Conservation (phyloP, 2,113 vertebrate species). For the Xiphophorus maculatus region DNA sequence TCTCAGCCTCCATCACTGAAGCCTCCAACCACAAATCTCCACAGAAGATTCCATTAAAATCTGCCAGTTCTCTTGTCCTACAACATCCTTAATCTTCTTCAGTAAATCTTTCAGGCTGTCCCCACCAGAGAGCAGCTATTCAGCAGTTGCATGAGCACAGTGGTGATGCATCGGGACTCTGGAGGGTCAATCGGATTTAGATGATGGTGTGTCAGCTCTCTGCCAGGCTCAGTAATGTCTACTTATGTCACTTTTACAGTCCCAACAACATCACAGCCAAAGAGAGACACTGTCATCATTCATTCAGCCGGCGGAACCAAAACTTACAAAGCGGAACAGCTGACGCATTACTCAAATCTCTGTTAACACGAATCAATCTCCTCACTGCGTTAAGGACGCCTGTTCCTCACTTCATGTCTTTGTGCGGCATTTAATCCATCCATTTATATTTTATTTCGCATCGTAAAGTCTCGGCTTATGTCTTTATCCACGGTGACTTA, state of each 20-base stretch:
- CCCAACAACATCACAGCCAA: not conserved
- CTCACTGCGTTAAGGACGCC: not conserved
- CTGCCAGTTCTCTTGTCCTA: not conserved
- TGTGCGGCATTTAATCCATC: not conserved
- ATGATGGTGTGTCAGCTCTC: slow-evolving; percentile 24
- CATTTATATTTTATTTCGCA: slow-evolving; percentile 6
- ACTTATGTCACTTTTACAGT: slow-evolving; percentile 31
- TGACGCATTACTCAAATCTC: slow-evolving; percentile 12
- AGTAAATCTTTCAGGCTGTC: not conserved
- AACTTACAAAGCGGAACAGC: slow-evolving; percentile 17
- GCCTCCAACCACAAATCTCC: not conserved
- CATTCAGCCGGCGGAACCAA: slow-evolving; percentile 31
- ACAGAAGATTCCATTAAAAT: not conserved
- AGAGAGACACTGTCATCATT: slow-evolving; percentile 13
- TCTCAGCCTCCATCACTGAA: not conserved
- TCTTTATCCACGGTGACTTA: slow-evolving; percentile 17
- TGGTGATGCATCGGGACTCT: slow-evolving; percentile 10
- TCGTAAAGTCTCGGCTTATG: slow-evolving; percentile 18
- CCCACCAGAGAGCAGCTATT: slow-evolving; percentile 16
- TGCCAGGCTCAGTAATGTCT: slow-evolving; percentile 24
- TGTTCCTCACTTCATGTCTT: slow-evolving; percentile 9
- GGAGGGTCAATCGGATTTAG: slow-evolving; percentile 36
- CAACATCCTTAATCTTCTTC: not conserved
- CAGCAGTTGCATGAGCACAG: slow-evolving; percentile 4
- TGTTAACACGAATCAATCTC: slow-evolving; percentile 31